A percentile compares a stretch with the other conserved stretches of the same genome.
These are phyloP conservation scores for Caradrina clavipalpis DNA, from an alignment of 2,888 invertebrate species.

Conservation along the genomic window DNA sequence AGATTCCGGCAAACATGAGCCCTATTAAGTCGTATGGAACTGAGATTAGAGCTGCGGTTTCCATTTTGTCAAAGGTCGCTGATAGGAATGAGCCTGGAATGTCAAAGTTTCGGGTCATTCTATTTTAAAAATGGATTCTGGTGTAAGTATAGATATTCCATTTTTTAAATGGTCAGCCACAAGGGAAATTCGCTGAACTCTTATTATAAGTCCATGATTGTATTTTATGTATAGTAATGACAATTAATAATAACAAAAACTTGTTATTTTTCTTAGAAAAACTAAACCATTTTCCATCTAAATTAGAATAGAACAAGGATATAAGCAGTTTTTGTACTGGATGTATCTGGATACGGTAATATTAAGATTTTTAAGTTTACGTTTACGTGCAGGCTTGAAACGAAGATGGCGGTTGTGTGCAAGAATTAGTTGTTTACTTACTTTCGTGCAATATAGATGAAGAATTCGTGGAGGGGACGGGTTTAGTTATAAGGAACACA, in stretches of 20 bases:
- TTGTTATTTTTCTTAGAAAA: neutral
- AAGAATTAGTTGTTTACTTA: neutral
- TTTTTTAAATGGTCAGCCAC: too few relatives aligned
- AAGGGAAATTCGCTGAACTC: too few relatives aligned
- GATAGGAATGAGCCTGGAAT: conserved; percentile 92
- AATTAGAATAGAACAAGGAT: neutral
- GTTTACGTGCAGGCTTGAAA: neutral
- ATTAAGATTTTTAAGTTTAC: neutral
- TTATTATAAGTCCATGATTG: too few relatives aligned
- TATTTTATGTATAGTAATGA: too few relatives aligned
- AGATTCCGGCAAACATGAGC: conserved; percentile 93
- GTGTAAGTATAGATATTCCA: neutral
- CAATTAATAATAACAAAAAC: neutral
- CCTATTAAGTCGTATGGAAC: conserved; percentile 93
- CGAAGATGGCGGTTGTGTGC: neutral
- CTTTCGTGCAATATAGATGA: neutral
- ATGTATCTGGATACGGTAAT: neutral
- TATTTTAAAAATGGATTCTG: conserved; percentile 1
- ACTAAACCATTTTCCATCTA: neutral
- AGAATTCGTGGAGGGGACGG: neutral
- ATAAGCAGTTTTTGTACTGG: neutral
- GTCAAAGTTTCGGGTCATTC: conserved; percentile 44
- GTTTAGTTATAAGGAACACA: neutral
- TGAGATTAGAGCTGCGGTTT: conserved; percentile 92
- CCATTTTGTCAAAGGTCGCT: conserved; percentile 92